These are phyloP conservation scores for Cavia porcellus DNA, from an alignment of 2,113 vertebrate species.

Conservation along the genomic window DNA sequence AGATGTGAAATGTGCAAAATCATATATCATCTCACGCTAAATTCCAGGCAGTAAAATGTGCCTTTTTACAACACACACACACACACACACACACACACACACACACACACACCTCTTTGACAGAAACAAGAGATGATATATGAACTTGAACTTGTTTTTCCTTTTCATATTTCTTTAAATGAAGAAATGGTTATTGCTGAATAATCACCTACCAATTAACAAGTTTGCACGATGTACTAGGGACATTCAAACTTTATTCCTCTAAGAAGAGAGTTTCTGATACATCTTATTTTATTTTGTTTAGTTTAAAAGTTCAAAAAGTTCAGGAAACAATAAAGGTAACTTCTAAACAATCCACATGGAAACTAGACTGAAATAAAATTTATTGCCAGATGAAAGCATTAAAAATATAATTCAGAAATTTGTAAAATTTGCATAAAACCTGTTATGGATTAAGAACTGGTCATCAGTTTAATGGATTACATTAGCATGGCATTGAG, in stretches of 20 bases:
- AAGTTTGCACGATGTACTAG: neutral
- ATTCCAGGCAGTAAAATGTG: neutral
- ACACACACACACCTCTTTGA: neutral
- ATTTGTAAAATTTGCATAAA: neutral
- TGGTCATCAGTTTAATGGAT: no score
- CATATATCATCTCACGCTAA: fast-evolving
- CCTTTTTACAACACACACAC: neutral
- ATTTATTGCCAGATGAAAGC: neutral
- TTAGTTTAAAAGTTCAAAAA: constrained; percentile 23
- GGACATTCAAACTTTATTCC: neutral
- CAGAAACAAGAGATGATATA: neutral
- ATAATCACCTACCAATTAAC: constrained; percentile 1
- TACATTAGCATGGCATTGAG: no score
- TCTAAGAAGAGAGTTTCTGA: neutral
- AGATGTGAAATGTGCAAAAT: neutral
- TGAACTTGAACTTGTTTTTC: neutral
- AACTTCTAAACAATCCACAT: neutral
- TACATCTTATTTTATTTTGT: neutral
- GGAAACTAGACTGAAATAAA: neutral
- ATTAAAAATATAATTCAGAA: neutral
- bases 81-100: neutral
- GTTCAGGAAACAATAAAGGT: neutral
- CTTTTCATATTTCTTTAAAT: neutral
- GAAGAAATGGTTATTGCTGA: neutral
- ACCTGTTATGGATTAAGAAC: neutral